phyloP scores from a whole-genome alignment of 2,797 vertebrate species.

The Cynodonichthys magdalenae region DNA sequence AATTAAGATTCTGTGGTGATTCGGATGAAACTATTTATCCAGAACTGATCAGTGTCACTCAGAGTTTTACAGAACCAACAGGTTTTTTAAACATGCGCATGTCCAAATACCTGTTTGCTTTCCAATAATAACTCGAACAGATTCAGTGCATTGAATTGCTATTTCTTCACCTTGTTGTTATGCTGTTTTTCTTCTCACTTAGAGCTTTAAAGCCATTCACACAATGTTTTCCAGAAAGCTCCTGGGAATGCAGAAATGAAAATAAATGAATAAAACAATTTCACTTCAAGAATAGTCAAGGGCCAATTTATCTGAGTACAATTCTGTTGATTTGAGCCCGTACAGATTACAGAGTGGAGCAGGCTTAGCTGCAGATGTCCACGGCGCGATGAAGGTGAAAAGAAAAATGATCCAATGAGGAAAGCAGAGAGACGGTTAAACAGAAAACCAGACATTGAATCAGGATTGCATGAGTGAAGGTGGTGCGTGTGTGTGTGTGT shows the following conservation, averaged over 20 bases:
- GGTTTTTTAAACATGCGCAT: background rate
- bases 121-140: background rate
- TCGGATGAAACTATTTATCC: background rate
- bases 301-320: background rate
- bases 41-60: background rate
- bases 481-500: conserved; percentile 30
- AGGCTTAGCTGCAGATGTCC: background rate
- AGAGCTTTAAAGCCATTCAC: conserved; percentile 22
- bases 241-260: conserved; percentile 1
- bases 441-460: conserved; percentile 60
- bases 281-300: conserved; percentile 10
- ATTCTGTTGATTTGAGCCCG: conserved; percentile 13
- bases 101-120: accelerated
- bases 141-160: background rate
- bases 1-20: background rate
- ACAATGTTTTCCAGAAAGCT: conserved; percentile 7
- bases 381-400: conserved; percentile 13
- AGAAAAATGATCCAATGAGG: conserved; percentile 29
- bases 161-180: background rate
- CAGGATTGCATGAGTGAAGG: conserved; percentile 56
- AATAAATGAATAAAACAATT: background rate
- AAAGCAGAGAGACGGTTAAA: conserved; percentile 13
- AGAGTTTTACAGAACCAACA: background rate
- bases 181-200: background rate
- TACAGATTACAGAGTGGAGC: conserved; percentile 8